phyloP scores from a whole-genome alignment of 2,113 vertebrate genomes.

The Telmatochromis brachygnathus region DNA sequence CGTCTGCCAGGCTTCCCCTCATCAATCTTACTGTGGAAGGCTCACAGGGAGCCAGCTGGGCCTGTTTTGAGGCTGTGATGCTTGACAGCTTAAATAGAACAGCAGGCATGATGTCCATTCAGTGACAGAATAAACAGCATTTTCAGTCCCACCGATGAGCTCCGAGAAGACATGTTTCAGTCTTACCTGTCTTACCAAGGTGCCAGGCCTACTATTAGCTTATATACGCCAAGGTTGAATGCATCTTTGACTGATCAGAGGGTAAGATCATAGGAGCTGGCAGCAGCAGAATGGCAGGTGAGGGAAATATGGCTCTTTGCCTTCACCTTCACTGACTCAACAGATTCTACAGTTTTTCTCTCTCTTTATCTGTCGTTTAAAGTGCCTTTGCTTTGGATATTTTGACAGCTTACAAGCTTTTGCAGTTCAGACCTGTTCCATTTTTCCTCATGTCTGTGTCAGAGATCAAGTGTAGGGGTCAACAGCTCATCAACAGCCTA shows the following conservation, averaged over 20 bases:
- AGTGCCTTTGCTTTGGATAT: neutral
- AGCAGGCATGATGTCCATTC: constrained; percentile 38
- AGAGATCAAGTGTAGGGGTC: neutral
- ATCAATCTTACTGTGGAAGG: constrained; percentile 44
- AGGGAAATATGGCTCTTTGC: neutral
- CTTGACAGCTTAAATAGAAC: constrained; percentile 55
- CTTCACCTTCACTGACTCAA: neutral
- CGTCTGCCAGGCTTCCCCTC: constrained; percentile 34
- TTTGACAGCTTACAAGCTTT: constrained; percentile 24
- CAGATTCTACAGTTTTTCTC: neutral
- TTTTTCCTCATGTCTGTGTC: neutral
- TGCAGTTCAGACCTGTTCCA: neutral
- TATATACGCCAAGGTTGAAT: constrained; percentile 22
- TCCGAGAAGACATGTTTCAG: neutral
- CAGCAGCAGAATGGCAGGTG: neutral
- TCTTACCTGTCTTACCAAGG: constrained; percentile 13
- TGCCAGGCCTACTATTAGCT: constrained; percentile 28
- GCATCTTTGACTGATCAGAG: constrained; percentile 43
- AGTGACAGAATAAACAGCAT: constrained; percentile 28
- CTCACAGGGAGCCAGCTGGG: constrained; percentile 42
- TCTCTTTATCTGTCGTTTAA: neutral
- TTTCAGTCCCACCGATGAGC: neutral
- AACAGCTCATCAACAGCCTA: neutral
- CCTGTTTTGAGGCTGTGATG: constrained; percentile 21
- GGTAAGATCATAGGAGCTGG: constrained; percentile 5